A percentile compares a stretch with the other conserved stretches of the same genome.
These are phyloP conservation scores for Mus pahari DNA, from an alignment of 2,113 vertebrate species.

Conservation along the genomic window DNA sequence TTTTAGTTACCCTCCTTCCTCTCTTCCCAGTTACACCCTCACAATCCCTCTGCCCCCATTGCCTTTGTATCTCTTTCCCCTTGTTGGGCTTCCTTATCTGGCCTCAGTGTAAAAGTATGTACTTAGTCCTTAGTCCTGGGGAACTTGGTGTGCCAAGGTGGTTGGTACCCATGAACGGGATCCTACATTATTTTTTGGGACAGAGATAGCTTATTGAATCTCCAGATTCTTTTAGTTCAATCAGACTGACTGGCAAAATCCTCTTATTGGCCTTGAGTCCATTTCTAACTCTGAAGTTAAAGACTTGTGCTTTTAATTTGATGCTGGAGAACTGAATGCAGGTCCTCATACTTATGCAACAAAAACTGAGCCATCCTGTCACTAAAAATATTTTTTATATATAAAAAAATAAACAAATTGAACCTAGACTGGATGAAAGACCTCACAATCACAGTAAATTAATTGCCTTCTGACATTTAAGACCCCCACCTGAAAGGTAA, in stretches of 20 bases:
- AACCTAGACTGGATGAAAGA: neutral
- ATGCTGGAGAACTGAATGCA: neutral
- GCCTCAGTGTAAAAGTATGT: too few relatives aligned
- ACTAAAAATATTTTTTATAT: neutral
- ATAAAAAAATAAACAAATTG: neutral
- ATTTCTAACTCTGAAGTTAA: neutral
- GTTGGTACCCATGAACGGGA: too few relatives aligned
- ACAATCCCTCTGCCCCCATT: neutral
- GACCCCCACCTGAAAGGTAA: neutral
- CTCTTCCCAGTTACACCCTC: neutral
- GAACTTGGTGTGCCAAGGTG: too few relatives aligned
- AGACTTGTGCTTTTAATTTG: neutral
- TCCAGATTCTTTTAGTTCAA: neutral
- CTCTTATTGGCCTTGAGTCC: fast-evolving
- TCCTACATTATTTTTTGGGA: neutral
- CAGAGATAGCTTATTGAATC: neutral
- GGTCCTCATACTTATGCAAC: neutral
- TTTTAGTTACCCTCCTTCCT: neutral
- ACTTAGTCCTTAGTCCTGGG: too few relatives aligned
- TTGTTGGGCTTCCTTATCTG: too few relatives aligned
- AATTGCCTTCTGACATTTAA: neutral
- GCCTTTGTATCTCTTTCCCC: too few relatives aligned
- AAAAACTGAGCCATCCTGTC: neutral
- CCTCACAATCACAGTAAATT: slow-evolving; percentile 18
- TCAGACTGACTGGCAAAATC: neutral